Base-by-base conservation (phyloP, 2,797 vertebrate species). In the Eulemur coronatus region DNA sequence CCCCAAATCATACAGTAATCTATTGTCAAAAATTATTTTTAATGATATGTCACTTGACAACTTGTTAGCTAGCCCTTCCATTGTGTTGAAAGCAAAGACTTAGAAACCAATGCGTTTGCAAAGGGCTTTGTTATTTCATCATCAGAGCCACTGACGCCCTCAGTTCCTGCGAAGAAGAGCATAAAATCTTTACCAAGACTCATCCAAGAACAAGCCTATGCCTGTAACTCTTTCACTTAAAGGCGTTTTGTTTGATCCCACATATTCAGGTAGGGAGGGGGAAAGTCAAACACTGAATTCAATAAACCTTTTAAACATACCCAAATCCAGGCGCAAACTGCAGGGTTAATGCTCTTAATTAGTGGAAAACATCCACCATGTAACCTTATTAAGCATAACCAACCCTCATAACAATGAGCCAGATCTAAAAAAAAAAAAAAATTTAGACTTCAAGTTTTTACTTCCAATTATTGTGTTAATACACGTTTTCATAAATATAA, bases 401-500 rank as follows among this genome's bases (percentile, higher is more conserved):
- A 93, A 65, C 72, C 30, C 9, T 82, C 61, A 28, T 35, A 95
- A 15, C 35, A 28, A 95, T 90, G 69, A 82, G 30, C 26, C 26
- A 73, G 3, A 67, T 73, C 28, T 90, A 22, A 46, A 22, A 72
- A n/a, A 35, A 48, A n/a, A 70, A 86, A 84, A 65, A 61, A 92
- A 76, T 59, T 3, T 20, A 6, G 22, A 85, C 33, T 85, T 95
- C 12, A 35, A 59, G 46, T 70, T 73, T 81, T 95, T 50, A 72
- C 41, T 89, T 80, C 26, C 48, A 95, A 65, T 81, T 28, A 84
- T 86, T 80, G 7, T 61, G 8, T 70, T 89, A 61, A 72, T 8
- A 33, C 7, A 72, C 65, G 78, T 33, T 94, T 96, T 84, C 52
- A 67, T 20, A 94, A 84, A 95, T 82, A 92, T 33, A 85, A 94